These are phyloP conservation scores for Tetrao urogallus DNA, from an alignment of 2,113 vertebrate genomes.

Conservation along the genomic window DNA sequence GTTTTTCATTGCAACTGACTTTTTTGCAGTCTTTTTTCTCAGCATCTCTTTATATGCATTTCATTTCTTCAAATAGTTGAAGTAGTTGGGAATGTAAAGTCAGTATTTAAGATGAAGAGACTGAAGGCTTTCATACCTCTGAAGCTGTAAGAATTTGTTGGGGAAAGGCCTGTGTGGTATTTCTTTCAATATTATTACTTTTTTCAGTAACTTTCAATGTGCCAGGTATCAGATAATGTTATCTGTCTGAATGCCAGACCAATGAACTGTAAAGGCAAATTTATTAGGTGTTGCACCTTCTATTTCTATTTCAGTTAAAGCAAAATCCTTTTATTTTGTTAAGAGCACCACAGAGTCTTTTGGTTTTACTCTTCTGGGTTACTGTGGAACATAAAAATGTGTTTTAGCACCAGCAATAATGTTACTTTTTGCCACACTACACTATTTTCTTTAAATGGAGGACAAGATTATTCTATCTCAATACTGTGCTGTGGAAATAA, in stretches of 20 bases:
- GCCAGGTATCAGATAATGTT: not conserved
- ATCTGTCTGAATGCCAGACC: not conserved
- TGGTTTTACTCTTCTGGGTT: not conserved
- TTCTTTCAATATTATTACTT: not conserved
- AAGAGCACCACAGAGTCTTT: not conserved
- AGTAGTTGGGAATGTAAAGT: not conserved
- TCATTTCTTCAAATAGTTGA: not conserved
- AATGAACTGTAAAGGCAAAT: not conserved
- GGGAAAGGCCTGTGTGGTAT: not conserved
- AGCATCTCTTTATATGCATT: not conserved
- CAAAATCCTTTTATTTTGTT: not conserved
- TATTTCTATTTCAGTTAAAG: not conserved
- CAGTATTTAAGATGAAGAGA: not conserved
- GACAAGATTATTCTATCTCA: conserved; percentile 39
- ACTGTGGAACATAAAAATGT: not conserved
- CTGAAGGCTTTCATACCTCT: not conserved
- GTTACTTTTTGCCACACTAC: not conserved
- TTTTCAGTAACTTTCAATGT: not conserved
- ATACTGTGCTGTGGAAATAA: not conserved
- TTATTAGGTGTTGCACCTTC: not conserved
- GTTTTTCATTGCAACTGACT: not conserved
- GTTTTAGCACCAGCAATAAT: not conserved
- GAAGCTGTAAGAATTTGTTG: not conserved
- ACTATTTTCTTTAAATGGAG: not conserved
- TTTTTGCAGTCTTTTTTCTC: not conserved